These are phyloP conservation scores for Myotis daubentonii DNA, from an alignment of 2,797 vertebrate genomes.

Conservation along the genomic window DNA sequence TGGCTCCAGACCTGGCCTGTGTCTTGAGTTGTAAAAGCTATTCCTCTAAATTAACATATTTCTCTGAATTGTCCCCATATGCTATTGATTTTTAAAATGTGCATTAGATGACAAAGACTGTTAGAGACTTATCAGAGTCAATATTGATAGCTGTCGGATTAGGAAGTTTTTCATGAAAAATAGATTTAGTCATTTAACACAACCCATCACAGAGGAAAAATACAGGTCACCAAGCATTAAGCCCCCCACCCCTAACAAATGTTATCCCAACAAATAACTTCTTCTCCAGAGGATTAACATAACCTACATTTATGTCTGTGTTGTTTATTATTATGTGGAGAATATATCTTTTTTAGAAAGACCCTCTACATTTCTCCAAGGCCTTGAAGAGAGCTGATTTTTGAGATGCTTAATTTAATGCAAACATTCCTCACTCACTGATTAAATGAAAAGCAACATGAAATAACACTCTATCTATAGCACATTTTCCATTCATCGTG, in stretches of 20 bases:
- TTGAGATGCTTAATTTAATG: conserved; percentile 79
- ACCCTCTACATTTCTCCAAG: conserved; percentile 53
- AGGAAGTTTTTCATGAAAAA: not conserved
- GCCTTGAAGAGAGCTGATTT: conserved; percentile 72
- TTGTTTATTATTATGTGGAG: not conserved
- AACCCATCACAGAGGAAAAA: not conserved
- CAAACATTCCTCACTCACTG: conserved; percentile 83
- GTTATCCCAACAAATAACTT: conserved; percentile 5
- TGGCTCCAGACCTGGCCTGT: not conserved
- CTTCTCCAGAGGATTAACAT: not conserved
- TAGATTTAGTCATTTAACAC: not conserved
- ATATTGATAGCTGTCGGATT: not conserved
- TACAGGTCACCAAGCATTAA: not conserved
- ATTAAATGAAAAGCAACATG: conserved; percentile 85
- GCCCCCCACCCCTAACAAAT: not conserved
- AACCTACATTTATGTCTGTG: not conserved
- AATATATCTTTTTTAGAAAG: not conserved
- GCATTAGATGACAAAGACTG: not conserved
- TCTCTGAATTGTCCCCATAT: conserved; percentile 10
- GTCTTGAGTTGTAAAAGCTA: conserved; percentile 4
- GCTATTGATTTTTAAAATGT: conserved; percentile 8
- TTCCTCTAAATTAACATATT: not conserved
- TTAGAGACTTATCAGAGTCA: not conserved
- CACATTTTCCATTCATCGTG: conserved; percentile 86
- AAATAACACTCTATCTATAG: conserved; percentile 85